Evolutionary conservation across 2,113 vertebrate species (phyloP).

Genomic region (Accipiter virgatus): DNA sequence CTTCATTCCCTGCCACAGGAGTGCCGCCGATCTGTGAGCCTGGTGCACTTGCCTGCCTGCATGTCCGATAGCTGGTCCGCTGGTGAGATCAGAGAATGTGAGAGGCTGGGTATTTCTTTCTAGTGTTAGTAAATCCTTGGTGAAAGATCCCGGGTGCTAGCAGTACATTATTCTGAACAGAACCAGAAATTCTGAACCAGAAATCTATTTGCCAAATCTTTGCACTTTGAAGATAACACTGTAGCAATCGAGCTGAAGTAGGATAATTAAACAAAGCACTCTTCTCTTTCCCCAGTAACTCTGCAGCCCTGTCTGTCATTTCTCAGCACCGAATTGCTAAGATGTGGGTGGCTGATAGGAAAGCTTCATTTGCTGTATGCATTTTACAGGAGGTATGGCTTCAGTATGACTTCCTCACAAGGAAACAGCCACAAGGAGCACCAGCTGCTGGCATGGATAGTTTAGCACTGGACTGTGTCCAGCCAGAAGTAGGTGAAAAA

Average conservation of each 20-base stretch:
- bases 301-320: neutral
- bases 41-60: neutral
- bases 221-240: neutral
- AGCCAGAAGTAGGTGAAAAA: neutral
- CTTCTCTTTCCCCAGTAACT: neutral
- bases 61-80: neutral
- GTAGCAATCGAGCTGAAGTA: neutral
- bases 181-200: neutral
- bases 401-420: neutral
- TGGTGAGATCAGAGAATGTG: neutral
- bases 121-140: neutral
- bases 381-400: neutral
- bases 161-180: neutral
- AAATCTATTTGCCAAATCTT: neutral
- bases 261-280: neutral
- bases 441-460: rapidly evolving
- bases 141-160: neutral
- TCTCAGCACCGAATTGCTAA: neutral
- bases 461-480: neutral
- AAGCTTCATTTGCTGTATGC: neutral
- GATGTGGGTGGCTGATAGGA: rapidly evolving
- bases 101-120: neutral
- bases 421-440: neutral
- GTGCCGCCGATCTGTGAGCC: neutral
- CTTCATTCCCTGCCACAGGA: neutral